Evolutionary conservation across 1,140 invertebrate species (phyloP), one percentile per base, ranked within the genome.

Genomic region (Halotydeus destructor): DNA sequence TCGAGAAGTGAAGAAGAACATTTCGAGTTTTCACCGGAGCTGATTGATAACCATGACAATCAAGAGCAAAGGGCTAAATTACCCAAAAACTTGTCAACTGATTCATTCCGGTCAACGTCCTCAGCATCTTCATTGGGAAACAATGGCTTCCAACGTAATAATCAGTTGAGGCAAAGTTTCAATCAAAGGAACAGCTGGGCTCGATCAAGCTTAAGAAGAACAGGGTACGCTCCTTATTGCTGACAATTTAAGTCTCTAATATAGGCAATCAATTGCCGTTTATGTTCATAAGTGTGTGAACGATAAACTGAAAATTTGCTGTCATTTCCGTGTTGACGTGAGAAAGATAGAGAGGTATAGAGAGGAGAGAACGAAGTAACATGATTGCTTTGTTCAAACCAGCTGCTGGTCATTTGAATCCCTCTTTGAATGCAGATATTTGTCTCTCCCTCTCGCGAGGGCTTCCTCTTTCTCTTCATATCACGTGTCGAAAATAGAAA

Each of bases 201-300:
- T 23, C 63, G 76, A 51, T 78, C 72, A 21, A 80, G 76, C 51
- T 57, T 80, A 23, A 63, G 75, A 50, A 65, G 75, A 56, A 72
- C 75, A 34, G 45, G 39, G 46, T 47, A 44, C 52, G 40, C 40
- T 48, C 47, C 40, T 52, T 52, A 50, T 50, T 40, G 52, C 55
- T 54, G 12, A 35, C 11, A 50, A 46, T 45, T 53, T 54, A 19
- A 8, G 16, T 40, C 27, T 49, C 47, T 52, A 43, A 9, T 12
- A 12, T 14, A 11, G 35, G 12, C 16, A 11, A 27, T 46, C 9
- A 30, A 3, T 26, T 14, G 11, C 24, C 37, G 36, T 18, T 23
- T 31, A 16, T 14, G 21, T 2, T 22, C 9, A 3, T 14, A 14
- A 34, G 14, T 45, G 16, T n/a, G 14, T 8, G n/a, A 5, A 18